Evolutionary conservation across 2,888 invertebrate genomes (phyloP).

Genomic region (Frankliniella fusca): DNA sequence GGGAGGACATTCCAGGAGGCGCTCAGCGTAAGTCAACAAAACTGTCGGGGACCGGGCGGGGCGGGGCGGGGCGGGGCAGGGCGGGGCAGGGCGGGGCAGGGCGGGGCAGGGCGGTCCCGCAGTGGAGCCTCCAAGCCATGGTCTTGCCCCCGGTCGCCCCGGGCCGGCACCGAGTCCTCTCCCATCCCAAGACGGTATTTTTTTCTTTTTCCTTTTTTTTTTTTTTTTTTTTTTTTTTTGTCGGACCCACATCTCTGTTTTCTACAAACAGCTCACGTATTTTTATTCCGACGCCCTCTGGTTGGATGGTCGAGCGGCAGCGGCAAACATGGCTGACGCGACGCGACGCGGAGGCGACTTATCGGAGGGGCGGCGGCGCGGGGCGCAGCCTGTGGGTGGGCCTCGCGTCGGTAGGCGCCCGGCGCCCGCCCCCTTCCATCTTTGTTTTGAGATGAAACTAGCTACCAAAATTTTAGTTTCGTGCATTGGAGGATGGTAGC

Average conservation of each 20-base stretch:
- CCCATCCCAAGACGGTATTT: not conserved
- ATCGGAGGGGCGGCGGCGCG: too few relatives aligned
- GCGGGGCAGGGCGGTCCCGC: not conserved
- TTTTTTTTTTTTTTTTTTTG: too few relatives aligned
- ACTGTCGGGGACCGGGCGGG: not conserved
- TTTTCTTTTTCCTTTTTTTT: too few relatives aligned
- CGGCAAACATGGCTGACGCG: not conserved
- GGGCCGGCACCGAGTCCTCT: not conserved
- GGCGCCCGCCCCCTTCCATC: too few relatives aligned
- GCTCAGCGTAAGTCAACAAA: not conserved
- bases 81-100: not conserved
- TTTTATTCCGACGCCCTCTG: not conserved
- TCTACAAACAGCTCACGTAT: not conserved
- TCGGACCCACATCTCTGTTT: not conserved
- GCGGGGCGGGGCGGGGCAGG: not conserved
- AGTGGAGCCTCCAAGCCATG: not conserved
- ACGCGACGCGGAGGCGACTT: too few relatives aligned
- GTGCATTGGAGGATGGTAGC: too few relatives aligned
- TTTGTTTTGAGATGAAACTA: too few relatives aligned
- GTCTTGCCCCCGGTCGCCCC: not conserved
- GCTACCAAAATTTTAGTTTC: too few relatives aligned
- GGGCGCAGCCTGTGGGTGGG: too few relatives aligned
- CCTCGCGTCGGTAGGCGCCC: too few relatives aligned
- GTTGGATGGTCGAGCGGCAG: not conserved
- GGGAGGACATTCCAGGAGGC: conserved; percentile 16